Conservation (phyloP, 2,113 vertebrate genomes). For the Gracilinanus agilis region DNA sequence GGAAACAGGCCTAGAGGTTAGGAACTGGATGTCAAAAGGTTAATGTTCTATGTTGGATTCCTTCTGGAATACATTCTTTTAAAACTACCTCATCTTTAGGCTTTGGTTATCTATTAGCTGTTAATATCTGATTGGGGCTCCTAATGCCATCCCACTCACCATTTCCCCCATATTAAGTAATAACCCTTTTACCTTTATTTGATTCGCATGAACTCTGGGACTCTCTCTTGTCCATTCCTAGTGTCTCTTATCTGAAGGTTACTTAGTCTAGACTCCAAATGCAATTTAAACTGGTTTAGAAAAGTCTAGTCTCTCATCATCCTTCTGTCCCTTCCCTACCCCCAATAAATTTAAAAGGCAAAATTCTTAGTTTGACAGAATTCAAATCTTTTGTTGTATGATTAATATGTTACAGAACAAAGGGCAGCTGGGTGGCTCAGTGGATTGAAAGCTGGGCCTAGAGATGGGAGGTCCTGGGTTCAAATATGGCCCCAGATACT, state of each 20-base stretch:
- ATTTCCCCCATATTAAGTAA: neutral
- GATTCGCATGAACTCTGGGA: neutral
- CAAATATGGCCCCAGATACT: too few relatives aligned
- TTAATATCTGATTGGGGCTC: neutral
- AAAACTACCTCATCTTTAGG: neutral
- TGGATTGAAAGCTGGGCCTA: too few relatives aligned
- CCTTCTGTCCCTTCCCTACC: neutral
- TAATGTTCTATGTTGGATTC: neutral
- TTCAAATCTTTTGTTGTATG: neutral
- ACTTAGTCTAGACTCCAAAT: neutral
- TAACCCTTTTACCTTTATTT: neutral
- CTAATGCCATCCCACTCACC: neutral
- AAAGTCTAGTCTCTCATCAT: neutral
- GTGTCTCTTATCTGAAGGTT: too few relatives aligned
- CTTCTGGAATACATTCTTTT: neutral
- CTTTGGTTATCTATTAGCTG: neutral
- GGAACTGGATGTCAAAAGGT: neutral
- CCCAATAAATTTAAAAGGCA: neutral
- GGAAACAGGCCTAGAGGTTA: neutral
- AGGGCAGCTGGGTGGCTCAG: too few relatives aligned
- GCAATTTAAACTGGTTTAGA: neutral
- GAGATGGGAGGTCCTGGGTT: too few relatives aligned
- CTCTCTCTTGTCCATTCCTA: neutral
- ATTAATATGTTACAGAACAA: neutral
- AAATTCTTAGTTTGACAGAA: neutral